Evolutionary conservation across 2,797 vertebrate species (phyloP), one percentile per base, ranked within the genome.

Genomic region (Mus minutoides): DNA sequence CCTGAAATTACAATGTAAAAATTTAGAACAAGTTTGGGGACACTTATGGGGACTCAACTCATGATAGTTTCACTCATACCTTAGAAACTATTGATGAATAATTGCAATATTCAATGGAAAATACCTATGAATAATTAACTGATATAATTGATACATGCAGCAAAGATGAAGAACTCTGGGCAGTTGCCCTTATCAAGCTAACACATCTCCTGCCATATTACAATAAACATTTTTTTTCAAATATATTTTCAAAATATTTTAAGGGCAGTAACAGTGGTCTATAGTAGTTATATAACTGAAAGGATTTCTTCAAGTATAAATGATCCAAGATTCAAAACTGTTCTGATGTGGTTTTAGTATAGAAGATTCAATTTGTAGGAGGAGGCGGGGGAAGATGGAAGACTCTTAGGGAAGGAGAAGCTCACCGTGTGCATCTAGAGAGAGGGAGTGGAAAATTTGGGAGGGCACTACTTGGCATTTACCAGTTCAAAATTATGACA

Each of bases 221-320:
- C 8, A 49, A 46, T 71, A 87, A 76, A 79, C 6, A 82, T 24
- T 80, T 37, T 80, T 37, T 49, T 49, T 71, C 77, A 86, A 93
- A 91, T 52, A 82, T 86, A 58, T 54, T 46, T 26, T 49, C 85
- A 29, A 95, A 69, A 37, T 60, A 75, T 90, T 75, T 78, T 85
- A 88, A 82, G 26, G 40, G 34, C 1, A 56, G 1, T 93, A 46
- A 67, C 40, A 78, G 9, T 26, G 37, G 21, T 67, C 54, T 91
- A 6, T 93, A 49, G 86, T 56, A 89, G 26, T 24, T 34, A 4
- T 80, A 10, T 46, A 93, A 67, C 73, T 84, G 78, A 86, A 95
- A 94, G 34, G 2, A 24, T 93, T 96, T 73, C 26, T 58, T 86
- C 46, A 93, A 92, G 89, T n/a, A 60, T 7, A 77, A 84, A 71